Evolutionary conservation across 2,113 vertebrate genomes (phyloP).

Genomic region (Eulemur rufifrons): DNA sequence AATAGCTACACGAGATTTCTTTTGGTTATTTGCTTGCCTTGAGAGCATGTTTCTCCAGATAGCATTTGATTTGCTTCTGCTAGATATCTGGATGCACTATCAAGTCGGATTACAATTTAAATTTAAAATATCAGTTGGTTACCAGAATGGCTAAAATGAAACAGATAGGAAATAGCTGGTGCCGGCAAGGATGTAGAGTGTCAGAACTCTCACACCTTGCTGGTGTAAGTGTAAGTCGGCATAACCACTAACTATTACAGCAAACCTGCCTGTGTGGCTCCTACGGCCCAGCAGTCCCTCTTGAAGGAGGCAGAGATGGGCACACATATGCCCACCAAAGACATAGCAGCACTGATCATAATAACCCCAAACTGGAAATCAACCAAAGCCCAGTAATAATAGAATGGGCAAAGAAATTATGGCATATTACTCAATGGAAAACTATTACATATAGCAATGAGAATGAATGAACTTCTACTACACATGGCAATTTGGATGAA

Average conservation of each 20-base stretch:
- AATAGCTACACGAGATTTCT: neutral
- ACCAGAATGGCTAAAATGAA: neutral
- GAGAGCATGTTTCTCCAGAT: neutral
- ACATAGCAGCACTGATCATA: neutral
- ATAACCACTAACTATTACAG: neutral
- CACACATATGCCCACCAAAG: neutral
- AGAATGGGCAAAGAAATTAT: neutral
- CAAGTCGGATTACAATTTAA: neutral
- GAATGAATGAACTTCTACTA: neutral
- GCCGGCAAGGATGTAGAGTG: neutral
- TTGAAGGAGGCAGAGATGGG: neutral
- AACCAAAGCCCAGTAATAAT: neutral
- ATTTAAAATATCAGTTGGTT: neutral
- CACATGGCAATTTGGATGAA: neutral
- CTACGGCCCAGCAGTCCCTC: no score
- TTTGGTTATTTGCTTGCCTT: neutral
- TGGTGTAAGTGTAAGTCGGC: no score
- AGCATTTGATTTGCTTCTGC: neutral
- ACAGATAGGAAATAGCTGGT: neutral
- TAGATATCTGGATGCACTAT: neutral
- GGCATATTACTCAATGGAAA: neutral
- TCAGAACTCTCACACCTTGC: no score
- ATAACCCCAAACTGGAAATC: neutral
- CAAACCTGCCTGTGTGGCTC: neutral
- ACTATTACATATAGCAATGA: neutral